These are phyloP conservation scores for Crematogaster levior DNA, from an alignment of 2,888 invertebrate species.

Conservation along the genomic window DNA sequence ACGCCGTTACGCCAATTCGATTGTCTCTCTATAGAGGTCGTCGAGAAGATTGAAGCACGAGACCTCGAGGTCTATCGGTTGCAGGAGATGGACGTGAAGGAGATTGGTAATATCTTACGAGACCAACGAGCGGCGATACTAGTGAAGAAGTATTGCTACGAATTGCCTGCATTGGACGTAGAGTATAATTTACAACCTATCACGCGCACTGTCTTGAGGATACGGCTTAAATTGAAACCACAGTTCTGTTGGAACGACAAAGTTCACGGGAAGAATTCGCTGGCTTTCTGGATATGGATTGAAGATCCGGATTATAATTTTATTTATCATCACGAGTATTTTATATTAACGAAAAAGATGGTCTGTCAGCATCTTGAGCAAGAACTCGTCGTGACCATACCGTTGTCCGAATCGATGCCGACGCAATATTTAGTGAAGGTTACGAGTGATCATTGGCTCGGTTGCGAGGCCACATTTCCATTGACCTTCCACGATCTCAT, in stretches of 20 bases:
- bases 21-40: slow-evolving; percentile 91
- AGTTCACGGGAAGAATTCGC: slow-evolving; percentile 94
- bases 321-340: slow-evolving; percentile 98
- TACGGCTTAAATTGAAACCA: slow-evolving; percentile 93
- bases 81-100: slow-evolving; percentile 94
- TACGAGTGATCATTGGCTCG: slow-evolving; percentile 94
- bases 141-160: slow-evolving; percentile 93
- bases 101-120: slow-evolving; percentile 92
- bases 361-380: slow-evolving; percentile 90
- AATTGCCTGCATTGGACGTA: slow-evolving; percentile 94
- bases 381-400: slow-evolving; percentile 97
- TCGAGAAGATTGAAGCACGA: slow-evolving; percentile 93
- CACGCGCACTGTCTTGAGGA: slow-evolving; percentile 95
- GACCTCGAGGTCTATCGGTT: slow-evolving; percentile 92
- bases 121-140: slow-evolving; percentile 91
- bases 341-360: slow-evolving; percentile 91
- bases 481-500: slow-evolving; percentile 94
- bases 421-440: slow-evolving; percentile 96
- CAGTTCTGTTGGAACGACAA: slow-evolving; percentile 94
- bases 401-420: slow-evolving; percentile 95
- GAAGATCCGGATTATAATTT: slow-evolving; percentile 97
- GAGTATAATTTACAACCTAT: slow-evolving; percentile 97
- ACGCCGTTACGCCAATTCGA: slow-evolving; percentile 95
- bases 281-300: slow-evolving; percentile 99
- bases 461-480: slow-evolving; percentile 88